Percentiles rank a stretch among this genome's conserved stretches.
Conservation (phyloP, 2,797 vertebrate genomes). For the Poecilia picta region DNA sequence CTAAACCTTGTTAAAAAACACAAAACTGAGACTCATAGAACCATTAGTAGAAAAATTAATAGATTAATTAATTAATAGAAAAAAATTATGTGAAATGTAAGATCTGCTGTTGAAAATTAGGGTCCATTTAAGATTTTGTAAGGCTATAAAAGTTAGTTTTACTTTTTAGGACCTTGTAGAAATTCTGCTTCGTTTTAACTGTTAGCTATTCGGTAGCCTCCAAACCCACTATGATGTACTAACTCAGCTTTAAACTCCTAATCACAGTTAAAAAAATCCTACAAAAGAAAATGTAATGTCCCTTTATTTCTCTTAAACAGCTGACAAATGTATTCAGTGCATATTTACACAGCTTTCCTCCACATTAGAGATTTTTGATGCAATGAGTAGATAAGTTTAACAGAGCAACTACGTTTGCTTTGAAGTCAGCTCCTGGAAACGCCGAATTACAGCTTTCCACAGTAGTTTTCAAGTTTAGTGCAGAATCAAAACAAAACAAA, state of each 20-base stretch:
- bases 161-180: neutral
- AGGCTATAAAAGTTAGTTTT: neutral
- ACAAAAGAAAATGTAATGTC: neutral
- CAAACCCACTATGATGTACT: neutral
- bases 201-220: neutral
- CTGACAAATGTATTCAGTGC: slow-evolving; percentile 21
- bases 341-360: neutral
- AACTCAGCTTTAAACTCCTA: neutral
- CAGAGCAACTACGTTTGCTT: slow-evolving; percentile 5
- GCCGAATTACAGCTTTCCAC: neutral
- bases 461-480: neutral
- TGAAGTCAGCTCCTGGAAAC: neutral
- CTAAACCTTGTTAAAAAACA: neutral
- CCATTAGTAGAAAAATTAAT: neutral
- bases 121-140: neutral
- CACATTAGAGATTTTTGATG: neutral
- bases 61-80: neutral
- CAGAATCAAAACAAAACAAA: neutral
- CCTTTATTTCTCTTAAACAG: neutral
- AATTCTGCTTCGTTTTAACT: neutral
- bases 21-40: neutral
- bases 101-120: neutral
- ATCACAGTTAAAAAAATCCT: neutral
- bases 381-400: slow-evolving; percentile 20
- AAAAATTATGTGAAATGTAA: neutral